A percentile compares a stretch with the other conserved stretches of the same genome.
Evolutionary conservation across 2,797 vertebrate genomes (phyloP).

Genomic region (Fundulus diaphanus): DNA sequence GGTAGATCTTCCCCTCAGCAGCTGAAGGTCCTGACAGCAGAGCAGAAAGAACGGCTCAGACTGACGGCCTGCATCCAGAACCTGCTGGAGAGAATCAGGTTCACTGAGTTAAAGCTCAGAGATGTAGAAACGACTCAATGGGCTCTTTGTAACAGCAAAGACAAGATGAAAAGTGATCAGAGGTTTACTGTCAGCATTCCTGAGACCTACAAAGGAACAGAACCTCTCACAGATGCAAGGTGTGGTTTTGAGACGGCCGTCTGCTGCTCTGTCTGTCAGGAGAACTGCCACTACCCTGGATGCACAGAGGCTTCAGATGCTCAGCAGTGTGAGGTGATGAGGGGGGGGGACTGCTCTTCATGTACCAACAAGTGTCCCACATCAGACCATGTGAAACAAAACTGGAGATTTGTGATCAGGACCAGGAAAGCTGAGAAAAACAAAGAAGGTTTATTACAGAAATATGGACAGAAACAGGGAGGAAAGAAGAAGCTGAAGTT

Average conservation of each 20-base stretch:
- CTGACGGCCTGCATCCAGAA: conserved; percentile 17
- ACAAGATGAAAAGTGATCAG: background rate
- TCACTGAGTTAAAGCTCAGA: background rate
- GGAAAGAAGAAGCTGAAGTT: background rate
- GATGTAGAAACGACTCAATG: background rate
- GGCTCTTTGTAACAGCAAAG: background rate
- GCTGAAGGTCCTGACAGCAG: background rate
- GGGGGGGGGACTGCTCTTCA: background rate
- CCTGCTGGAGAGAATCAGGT: background rate
- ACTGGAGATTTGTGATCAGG: background rate
- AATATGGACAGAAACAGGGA: background rate
- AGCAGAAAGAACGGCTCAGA: background rate
- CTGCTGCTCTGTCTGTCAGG: background rate
- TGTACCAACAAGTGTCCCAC: conserved; percentile 1
- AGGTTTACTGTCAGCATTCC: background rate
- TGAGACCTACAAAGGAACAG: background rate
- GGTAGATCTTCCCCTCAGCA: background rate
- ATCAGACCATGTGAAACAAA: background rate
- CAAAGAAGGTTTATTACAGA: rapidly evolving
- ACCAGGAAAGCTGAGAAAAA: background rate
- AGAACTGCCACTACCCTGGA: conserved; percentile 18
- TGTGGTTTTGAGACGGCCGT: background rate
- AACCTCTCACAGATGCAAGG: background rate
- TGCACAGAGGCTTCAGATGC: background rate
- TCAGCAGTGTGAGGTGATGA: conserved; percentile 15